phyloP scores from a whole-genome alignment of 2,113 vertebrate genomes.

The Narcine bancroftii region DNA sequence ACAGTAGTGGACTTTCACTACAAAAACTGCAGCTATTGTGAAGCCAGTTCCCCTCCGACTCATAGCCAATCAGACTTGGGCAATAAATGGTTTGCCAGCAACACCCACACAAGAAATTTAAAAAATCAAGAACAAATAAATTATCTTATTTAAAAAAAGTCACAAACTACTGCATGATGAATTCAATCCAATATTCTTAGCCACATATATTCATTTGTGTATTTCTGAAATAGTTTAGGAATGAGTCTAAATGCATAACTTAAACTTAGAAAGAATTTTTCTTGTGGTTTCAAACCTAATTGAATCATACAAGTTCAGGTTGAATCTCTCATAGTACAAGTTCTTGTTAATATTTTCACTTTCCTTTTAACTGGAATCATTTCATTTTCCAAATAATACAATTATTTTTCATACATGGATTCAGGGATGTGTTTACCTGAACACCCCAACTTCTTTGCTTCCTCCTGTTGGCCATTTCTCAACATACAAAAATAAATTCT shows the following conservation, averaged over 20 bases:
- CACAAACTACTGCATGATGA: neutral
- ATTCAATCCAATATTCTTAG: constrained; percentile 25
- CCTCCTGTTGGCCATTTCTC: neutral
- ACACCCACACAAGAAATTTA: neutral
- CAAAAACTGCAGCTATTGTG: neutral
- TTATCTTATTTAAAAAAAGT: neutral
- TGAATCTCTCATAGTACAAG: neutral
- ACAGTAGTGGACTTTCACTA: neutral
- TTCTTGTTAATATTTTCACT: neutral
- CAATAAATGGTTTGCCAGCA: neutral
- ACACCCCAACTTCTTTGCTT: neutral
- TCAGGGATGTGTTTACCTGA: neutral
- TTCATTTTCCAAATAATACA: neutral
- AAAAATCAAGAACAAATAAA: constrained; percentile 6
- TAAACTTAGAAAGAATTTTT: neutral
- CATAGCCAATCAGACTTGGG: neutral
- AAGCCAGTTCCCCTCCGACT: neutral
- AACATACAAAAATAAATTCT: neutral
- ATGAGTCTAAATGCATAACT: neutral
- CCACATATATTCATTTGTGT: neutral
- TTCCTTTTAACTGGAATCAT: neutral
- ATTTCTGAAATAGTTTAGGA: neutral
- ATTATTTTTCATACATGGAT: neutral
- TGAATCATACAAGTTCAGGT: neutral
- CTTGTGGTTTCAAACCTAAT: neutral